Evolutionary conservation across 2,888 invertebrate genomes (phyloP).

Genomic region (Ganaspis brasiliensis): DNA sequence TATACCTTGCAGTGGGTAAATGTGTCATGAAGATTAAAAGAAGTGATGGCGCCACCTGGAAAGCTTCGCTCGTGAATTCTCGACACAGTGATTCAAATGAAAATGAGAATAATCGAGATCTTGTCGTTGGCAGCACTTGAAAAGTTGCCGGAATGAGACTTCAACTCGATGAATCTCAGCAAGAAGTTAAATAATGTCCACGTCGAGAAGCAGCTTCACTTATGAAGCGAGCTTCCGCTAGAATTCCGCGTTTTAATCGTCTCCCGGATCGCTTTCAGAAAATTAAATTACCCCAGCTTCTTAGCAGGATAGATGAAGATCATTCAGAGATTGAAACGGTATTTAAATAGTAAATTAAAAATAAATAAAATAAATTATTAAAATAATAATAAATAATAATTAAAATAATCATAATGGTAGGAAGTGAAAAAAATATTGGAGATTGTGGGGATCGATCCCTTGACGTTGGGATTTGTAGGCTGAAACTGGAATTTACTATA

Average conservation of each 20-base stretch:
- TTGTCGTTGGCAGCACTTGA: constrained; percentile 34
- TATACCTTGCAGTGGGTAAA: constrained; percentile 37
- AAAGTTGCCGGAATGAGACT: constrained; percentile 19
- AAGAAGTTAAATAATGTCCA: constrained; percentile 32
- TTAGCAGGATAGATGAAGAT: constrained; percentile 7
- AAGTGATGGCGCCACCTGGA: constrained; percentile 30
- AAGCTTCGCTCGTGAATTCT: neutral
- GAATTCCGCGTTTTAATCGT: constrained; percentile 20
- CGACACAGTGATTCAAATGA: constrained; percentile 15
- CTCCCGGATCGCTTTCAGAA: neutral
- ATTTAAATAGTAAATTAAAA: no score
- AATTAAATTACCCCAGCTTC: constrained; percentile 23
- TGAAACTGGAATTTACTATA: no score
- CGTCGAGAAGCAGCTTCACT: constrained; percentile 18
- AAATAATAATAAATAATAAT: no score
- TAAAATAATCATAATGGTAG: no score
- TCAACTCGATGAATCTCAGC: constrained; percentile 17
- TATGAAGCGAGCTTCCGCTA: constrained; percentile 22
- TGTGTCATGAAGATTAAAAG: constrained; percentile 24
- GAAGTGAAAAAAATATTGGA: no score
- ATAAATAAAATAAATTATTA: no score
- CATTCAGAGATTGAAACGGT: neutral
- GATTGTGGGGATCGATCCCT: no score
- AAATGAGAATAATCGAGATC: constrained; percentile 25
- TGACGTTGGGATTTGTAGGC: no score